phyloP scores from a whole-genome alignment of 2,888 invertebrate genomes.

The Aphrophora alni region DNA sequence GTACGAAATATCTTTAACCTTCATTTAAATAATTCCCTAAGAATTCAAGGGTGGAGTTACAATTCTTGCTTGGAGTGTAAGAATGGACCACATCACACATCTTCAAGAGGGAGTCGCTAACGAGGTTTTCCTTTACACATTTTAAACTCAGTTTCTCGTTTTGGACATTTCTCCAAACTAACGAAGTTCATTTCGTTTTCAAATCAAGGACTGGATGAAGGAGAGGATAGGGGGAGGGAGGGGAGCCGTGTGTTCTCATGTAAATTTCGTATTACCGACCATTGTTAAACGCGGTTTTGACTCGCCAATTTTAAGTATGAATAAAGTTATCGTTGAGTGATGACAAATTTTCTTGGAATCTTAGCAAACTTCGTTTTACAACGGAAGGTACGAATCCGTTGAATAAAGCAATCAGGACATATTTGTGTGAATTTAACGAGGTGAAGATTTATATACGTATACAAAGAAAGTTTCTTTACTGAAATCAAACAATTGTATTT shows the following conservation, averaged over 20 bases:
- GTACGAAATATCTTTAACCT: too few species aligned
- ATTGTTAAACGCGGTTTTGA: neutral
- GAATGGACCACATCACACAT: too few species aligned
- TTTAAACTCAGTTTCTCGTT: neutral
- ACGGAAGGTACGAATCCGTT: neutral
- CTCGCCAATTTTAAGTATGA: neutral
- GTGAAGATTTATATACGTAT: too few species aligned
- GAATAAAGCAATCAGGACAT: neutral
- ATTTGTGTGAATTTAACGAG: too few species aligned
- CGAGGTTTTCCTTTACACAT: neutral
- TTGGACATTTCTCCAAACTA: neutral
- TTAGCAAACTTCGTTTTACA: neutral
- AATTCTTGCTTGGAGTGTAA: too few species aligned
- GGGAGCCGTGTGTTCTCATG: neutral
- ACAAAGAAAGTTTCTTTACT: too few species aligned
- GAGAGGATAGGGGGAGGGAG: neutral
- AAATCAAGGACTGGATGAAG: neutral
- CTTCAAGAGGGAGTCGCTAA: neutral
- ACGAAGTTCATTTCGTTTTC: slow-evolving; percentile 6
- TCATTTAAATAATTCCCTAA: too few species aligned
- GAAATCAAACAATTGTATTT: too few species aligned
- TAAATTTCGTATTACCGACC: slow-evolving; percentile 5
- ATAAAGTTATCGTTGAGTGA: neutral
- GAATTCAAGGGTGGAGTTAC: too few species aligned
- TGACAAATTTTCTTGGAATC: neutral